Evolutionary conservation across 2,797 vertebrate genomes (phyloP), one percentile per base, ranked within the genome.

Genomic region (Brotula barbata): DNA sequence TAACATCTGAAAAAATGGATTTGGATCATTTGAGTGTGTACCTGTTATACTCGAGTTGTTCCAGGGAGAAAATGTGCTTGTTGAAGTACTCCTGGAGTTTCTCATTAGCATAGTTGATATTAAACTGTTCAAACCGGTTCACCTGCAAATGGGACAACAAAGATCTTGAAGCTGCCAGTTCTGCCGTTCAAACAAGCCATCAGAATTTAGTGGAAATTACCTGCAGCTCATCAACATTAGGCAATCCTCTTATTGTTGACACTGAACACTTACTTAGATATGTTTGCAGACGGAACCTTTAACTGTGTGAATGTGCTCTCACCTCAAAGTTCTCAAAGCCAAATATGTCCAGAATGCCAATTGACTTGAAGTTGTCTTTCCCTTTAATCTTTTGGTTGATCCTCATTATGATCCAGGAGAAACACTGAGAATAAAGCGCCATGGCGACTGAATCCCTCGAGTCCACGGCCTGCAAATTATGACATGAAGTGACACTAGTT

Each of bases 311-410:
- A 4, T 14, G 2, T 44, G 22, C 2, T 22, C 78, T 77, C 68
- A 96, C 95, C 94, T 95, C 90, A 80, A 96, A 96, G 87, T 96
- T 95, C 82, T 96, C 95, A 43, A 96, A 96, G 75, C 95, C 95
- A 34, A 96, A 96, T 80, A 96, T 96, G 89, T 96, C 95, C 76
- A 96, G 86, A 86, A 96, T 96, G 75, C 94, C 94, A 36, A 96
- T 93, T 73, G 93, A 96, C 84, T 96, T 96, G 70, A 96, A 96
- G 86, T 95, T 94, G 78, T 95, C 93, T 58, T 93, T 95, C 40
- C 95, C 95, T 83, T 91, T 93, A 80, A 96, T 93, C 80, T 94
- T 94, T 50, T 90, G 89, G 70, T 96, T 96, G 81, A 96, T 96
- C 85, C 89, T 93, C 81, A 85, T 90, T 63, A 96, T 94, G 71